Conservation (phyloP, 2,113 vertebrate genomes). For the Paramisgurnus dabryanus region DNA sequence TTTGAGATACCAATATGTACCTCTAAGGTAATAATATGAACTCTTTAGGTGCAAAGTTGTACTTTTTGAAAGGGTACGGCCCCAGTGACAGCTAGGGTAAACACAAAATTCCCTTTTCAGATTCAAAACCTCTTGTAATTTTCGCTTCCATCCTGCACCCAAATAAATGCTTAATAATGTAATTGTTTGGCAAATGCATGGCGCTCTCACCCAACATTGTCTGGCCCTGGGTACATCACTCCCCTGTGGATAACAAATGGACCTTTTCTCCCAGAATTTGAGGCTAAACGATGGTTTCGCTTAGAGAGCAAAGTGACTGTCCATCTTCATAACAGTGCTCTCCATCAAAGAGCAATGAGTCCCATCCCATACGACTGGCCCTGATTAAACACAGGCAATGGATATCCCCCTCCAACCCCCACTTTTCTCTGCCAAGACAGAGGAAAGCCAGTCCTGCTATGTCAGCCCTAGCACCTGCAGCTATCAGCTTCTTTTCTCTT, state of each 20-base stretch:
- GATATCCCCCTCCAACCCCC: constrained; percentile 62
- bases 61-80: too few relatives aligned
- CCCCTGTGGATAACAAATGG: constrained; percentile 78
- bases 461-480: constrained; percentile 86
- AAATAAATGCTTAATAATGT: constrained; percentile 67
- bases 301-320: constrained; percentile 83
- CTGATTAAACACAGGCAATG: constrained; percentile 89
- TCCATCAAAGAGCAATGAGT: constrained; percentile 87
- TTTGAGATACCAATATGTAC: too few relatives aligned
- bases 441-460: constrained; percentile 59
- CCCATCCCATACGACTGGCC: constrained; percentile 87
- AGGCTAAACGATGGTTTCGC: constrained; percentile 83
- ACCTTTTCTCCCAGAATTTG: constrained; percentile 78
- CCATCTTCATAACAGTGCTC: constrained; percentile 80
- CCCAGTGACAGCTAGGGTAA: too few relatives aligned
- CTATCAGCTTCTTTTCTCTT: constrained; percentile 75
- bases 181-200: constrained; percentile 77
- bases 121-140: constrained; percentile 1
- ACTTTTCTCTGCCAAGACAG: constrained; percentile 58
- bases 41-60: too few relatives aligned
- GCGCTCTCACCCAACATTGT: constrained; percentile 69
- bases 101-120: too few relatives aligned
- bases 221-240: constrained; percentile 64
- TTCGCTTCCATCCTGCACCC: constrained; percentile 11
- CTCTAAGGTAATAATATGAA: too few relatives aligned